A percentile compares a stretch with the other conserved stretches of the same genome.
phyloP scores from a whole-genome alignment of 2,888 invertebrate genomes.

The Seira sanloemensis region DNA sequence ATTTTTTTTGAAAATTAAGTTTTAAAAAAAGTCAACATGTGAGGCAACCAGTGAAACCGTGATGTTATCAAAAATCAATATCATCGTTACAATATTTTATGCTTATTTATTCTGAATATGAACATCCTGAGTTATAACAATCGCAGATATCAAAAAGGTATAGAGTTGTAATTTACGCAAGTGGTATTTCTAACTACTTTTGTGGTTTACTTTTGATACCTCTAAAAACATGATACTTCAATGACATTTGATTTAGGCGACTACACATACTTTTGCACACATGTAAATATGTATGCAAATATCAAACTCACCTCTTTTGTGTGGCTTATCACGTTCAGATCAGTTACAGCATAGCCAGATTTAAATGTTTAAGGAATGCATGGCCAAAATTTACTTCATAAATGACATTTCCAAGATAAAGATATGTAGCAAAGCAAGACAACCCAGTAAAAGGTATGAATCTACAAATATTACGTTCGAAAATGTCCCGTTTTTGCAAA shows the following conservation, averaged over 20 bases:
- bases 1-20: neutral
- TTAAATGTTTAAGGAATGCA: too few species aligned
- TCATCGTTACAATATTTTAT: constrained; percentile 10
- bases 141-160: constrained; percentile 18
- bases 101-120: constrained; percentile 18
- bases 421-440: too few species aligned
- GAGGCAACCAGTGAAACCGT: constrained; percentile 60
- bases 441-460: too few species aligned
- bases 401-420: too few species aligned
- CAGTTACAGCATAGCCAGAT: too few species aligned
- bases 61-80: constrained; percentile 36
- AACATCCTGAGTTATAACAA: constrained; percentile 43
- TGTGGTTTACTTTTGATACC: too few species aligned
- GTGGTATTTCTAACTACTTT: too few species aligned
- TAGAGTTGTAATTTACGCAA: neutral
- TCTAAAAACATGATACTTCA: too few species aligned
- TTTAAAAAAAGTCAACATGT: constrained; percentile 4
- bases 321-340: neutral
- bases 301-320: constrained; percentile 1
- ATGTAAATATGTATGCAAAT: neutral
- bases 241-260: neutral
- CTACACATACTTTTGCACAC: neutral
- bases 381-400: too few species aligned
- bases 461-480: too few species aligned
- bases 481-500: too few species aligned